Base-by-base conservation (phyloP, 2,888 invertebrate species). In the Pollenia labialis region DNA sequence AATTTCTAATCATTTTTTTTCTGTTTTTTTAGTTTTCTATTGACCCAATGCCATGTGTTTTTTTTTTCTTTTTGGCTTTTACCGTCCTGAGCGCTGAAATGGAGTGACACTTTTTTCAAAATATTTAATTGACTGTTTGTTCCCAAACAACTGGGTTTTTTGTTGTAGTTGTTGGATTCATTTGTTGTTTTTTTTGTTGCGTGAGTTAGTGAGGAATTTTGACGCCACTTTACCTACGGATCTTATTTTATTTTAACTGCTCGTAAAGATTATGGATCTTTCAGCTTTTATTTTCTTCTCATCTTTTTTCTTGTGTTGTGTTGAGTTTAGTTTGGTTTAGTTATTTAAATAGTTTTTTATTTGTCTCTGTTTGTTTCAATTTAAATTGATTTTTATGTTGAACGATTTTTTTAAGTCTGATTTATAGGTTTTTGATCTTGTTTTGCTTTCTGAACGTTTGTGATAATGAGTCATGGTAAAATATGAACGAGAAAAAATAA, bases 181-280 rank as follows among this genome's bases (percentile, higher is more conserved):
- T 54, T 66, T 18, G 23, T 68, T 56, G n/a, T 69, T 50, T 74
- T 68, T 81, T 14, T 60, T 72, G 23, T 58, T 42, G 80, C 80
- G 16, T 62, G 75, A 76, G 66, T 79, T 62, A 75, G 80, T 64
- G 88, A 90, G 90, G 90, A 89, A 92, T 90, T 92, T 91, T 92
- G 90, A 91, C 92, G 92, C 92, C 92, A 92, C 87, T 88, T 84
- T 81, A 87, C 84, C 77, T 84, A 86, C 84, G 81, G 77, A 83
- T 88, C 89, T 88, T 89, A 88, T 89, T 66, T 81, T 46, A 58
- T 76, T 82, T 91, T 90, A 90, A 89, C 90, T 90, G 87, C 89
- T 89, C 90, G 88, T 90, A 91, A 91, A 92, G 92, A 92, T 92
- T 91, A 91, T 90, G 89, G 88, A 92, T 92, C 92, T 92, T 91